Evolutionary conservation across 2,113 vertebrate genomes (phyloP), one percentile per base, ranked within the genome.

Genomic region (Cyanoramphus novaezelandiae): DNA sequence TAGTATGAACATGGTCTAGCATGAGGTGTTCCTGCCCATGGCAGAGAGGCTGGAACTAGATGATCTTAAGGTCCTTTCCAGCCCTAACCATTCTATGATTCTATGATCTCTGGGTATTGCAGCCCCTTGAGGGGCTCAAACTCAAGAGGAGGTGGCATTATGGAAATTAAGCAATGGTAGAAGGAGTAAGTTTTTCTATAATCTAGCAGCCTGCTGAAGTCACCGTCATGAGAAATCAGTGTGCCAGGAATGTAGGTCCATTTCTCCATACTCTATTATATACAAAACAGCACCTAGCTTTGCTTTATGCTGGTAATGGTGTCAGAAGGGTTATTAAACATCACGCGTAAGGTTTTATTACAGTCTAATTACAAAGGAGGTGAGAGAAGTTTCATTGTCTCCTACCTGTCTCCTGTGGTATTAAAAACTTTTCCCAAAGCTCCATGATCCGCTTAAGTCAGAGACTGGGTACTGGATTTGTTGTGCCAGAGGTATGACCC

Each of bases 391-490:
- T 53, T 59, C 19, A 59, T 27, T 94, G 47, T 52, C 57, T 94
- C 33, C 43, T 69, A 50, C 46, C 37, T 46, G 28, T 41, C 64
- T 70, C 64, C 63, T 71, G 44, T 35, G 28, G 23, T 60, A 39
- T 83, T 81, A 88, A 82, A 91, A 90, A 49, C 21, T 44, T 74
- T 84, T 90, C 52, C 69, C 69, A 93, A 88, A 95, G 64, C 80
- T 86, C 52, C 52, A 75, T 2, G 5, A 86, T 57, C 47, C 37
- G 49, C 31, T 70, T 85, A 74, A 86, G 28, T 23, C 55, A 65
- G 41, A 71, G 69, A 72, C 2, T 3, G 83, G 37, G 24, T 81
- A 74, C 46, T 35, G 53, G 63, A 83, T 86, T 82, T 37, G 11
- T 33, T 81, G 68, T 75, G 91, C n/a, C 59, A 81, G 19, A 63